phyloP scores from a whole-genome alignment of 2,797 vertebrate species.

The Coregonus ussuriensis region DNA sequence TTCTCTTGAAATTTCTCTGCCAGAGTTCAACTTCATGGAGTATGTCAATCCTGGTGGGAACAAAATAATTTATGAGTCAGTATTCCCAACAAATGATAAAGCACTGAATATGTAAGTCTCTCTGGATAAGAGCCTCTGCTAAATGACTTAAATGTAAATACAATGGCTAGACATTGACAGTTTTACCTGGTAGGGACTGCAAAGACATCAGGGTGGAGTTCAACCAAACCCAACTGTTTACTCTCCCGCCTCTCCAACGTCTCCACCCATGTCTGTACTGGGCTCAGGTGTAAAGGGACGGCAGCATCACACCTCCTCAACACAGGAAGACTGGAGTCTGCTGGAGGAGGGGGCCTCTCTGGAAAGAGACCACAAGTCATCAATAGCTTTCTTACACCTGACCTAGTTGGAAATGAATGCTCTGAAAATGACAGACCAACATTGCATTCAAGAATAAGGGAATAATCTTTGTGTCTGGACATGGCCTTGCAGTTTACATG shows the following conservation, averaged over 20 bases:
- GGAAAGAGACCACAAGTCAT: conserved; percentile 16
- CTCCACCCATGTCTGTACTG: conserved; percentile 82
- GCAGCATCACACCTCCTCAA: conserved; percentile 71
- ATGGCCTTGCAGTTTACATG: neutral
- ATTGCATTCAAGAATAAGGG: neutral
- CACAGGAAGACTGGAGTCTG: conserved; percentile 68
- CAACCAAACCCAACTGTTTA: conserved; percentile 76
- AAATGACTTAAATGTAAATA: no score
- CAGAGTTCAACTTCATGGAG: conserved; percentile 82
- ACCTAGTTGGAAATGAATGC: neutral
- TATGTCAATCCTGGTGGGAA: conserved; percentile 79
- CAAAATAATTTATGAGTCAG: neutral
- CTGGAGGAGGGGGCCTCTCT: conserved; percentile 66
- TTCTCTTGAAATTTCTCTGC: conserved; percentile 88
- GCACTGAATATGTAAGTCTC: neutral
- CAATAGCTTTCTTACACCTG: neutral
- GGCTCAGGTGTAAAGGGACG: conserved; percentile 71
- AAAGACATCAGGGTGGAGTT: conserved; percentile 91
- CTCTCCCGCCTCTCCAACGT: conserved; percentile 70
- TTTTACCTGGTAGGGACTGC: conserved; percentile 80
- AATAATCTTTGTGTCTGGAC: neutral
- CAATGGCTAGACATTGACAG: neutral
- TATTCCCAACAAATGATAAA: neutral
- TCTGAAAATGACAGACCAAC: neutral
- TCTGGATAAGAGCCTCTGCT: neutral